Percentiles rank a stretch among this genome's conserved stretches.
Conservation (phyloP, 2,113 vertebrate genomes). For the Ctenodactylus gundi region DNA sequence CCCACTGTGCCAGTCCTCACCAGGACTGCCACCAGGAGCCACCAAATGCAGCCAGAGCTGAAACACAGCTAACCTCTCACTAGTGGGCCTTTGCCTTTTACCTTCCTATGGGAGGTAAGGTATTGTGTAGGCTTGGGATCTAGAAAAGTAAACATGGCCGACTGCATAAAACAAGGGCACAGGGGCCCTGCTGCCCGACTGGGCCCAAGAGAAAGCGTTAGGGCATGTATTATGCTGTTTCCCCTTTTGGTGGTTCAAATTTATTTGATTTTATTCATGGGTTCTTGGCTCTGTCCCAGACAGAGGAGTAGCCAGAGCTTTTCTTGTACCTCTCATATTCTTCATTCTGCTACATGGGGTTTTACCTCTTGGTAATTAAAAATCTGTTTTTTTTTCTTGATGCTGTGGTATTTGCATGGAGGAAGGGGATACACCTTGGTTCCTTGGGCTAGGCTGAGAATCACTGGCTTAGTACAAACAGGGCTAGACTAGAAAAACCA, state of each 20-base stretch:
- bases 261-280: not conserved
- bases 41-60: not conserved
- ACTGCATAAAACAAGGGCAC: not conserved
- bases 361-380: constrained; percentile 15
- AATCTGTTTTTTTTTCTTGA: not conserved
- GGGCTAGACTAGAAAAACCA: not conserved
- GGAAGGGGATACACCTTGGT: not conserved
- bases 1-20: not conserved
- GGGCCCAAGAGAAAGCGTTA: not conserved
- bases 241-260: not conserved
- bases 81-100: not conserved
- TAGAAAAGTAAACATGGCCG: not conserved
- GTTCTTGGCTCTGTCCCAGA: not conserved
- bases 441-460: not conserved
- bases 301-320: not conserved
- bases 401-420: not conserved
- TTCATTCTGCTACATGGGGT: not conserved
- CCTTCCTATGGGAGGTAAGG: not conserved
- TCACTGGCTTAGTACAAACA: not conserved
- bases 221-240: not conserved
- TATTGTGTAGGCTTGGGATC: not conserved
- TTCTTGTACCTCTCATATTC: not conserved
- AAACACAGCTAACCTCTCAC: not conserved
- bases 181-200: not conserved
- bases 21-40: not conserved